A percentile compares a stretch with the other conserved stretches of the same genome.
These are phyloP conservation scores for Sparus aurata DNA, from an alignment of 2,797 vertebrate species.

Conservation along the genomic window DNA sequence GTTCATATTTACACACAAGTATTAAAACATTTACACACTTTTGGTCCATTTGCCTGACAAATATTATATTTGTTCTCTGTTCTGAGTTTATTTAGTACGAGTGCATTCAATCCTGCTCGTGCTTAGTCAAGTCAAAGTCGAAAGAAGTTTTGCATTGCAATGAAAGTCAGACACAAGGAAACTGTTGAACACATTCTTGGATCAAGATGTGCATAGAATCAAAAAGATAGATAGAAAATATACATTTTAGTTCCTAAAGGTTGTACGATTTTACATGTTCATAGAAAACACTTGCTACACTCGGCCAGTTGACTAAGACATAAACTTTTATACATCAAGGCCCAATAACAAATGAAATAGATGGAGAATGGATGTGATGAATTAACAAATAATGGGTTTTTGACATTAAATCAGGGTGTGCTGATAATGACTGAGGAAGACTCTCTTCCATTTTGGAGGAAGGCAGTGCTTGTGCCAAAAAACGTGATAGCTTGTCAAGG, in stretches of 20 bases:
- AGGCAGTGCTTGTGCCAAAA: conserved; percentile 40
- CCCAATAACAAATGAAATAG: conserved; percentile 49
- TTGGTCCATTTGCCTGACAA: conserved; percentile 61
- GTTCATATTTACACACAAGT: conserved; percentile 87
- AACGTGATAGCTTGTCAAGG: conserved; percentile 41
- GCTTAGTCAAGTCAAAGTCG: conserved; percentile 73
- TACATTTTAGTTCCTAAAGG: conserved; percentile 58
- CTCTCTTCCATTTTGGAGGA: conserved; percentile 23
- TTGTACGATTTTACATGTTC: conserved; percentile 57
- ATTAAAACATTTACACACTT: conserved; percentile 86
- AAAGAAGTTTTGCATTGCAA: conserved; percentile 25
- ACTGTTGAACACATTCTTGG: conserved; percentile 37
- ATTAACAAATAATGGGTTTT: conserved; percentile 22
- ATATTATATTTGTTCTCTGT: conserved; percentile 23
- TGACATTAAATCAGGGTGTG: conserved; percentile 27
- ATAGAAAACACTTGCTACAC: conserved; percentile 59
- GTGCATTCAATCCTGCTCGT: conserved; percentile 73
- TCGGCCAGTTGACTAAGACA: conserved; percentile 30
- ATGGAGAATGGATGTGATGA: conserved; percentile 12
- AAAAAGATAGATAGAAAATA: conserved; percentile 71
- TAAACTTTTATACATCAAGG: conserved; percentile 28
- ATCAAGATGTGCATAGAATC: conserved; percentile 47
- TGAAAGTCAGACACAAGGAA: conserved; percentile 47
- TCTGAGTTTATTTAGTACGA: conserved; percentile 60
- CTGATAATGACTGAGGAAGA: conserved; percentile 24